Conservation (phyloP, 2,797 vertebrate genomes). For the Sus cebifrons region DNA sequence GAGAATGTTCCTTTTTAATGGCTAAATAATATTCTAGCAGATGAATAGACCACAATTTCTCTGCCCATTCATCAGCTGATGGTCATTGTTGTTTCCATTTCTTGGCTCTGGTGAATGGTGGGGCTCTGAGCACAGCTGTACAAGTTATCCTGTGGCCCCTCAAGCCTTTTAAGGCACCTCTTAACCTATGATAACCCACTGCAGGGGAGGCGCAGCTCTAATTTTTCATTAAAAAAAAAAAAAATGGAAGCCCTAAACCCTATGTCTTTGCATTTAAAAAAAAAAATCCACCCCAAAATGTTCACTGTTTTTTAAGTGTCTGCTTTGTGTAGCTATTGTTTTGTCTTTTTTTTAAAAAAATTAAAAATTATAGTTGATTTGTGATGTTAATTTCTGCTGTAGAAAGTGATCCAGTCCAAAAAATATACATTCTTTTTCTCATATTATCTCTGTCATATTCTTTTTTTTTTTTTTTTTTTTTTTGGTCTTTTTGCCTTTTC, state of each 20-base stretch:
- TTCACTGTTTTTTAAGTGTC: background rate
- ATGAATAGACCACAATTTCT: background rate
- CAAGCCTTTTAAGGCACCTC: background rate
- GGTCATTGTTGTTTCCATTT: background rate
- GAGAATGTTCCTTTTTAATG: background rate
- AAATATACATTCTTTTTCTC: too few relatives aligned
- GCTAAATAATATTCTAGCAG: background rate
- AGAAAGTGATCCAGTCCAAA: too few relatives aligned
- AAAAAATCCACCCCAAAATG: background rate
- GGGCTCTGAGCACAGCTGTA: too few relatives aligned
- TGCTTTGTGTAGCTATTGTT: background rate
- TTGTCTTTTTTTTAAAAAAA: too few relatives aligned
- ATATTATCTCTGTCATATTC: too few relatives aligned
- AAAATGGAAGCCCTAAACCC: background rate
- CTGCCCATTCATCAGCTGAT: fast-evolving
- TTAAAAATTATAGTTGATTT: too few relatives aligned
- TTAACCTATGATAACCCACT: background rate
- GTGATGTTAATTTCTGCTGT: too few relatives aligned
- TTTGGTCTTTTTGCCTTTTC: too few relatives aligned
- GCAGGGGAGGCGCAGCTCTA: background rate
- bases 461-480: too few relatives aligned
- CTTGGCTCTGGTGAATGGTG: background rate
- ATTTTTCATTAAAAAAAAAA: background rate
- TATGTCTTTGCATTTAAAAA: background rate
- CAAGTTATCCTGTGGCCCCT: fast-evolving